Percentiles rank a stretch among this genome's conserved stretches.
Conservation (phyloP, 2,797 vertebrate genomes). For the Enteromius fasciolatus region DNA sequence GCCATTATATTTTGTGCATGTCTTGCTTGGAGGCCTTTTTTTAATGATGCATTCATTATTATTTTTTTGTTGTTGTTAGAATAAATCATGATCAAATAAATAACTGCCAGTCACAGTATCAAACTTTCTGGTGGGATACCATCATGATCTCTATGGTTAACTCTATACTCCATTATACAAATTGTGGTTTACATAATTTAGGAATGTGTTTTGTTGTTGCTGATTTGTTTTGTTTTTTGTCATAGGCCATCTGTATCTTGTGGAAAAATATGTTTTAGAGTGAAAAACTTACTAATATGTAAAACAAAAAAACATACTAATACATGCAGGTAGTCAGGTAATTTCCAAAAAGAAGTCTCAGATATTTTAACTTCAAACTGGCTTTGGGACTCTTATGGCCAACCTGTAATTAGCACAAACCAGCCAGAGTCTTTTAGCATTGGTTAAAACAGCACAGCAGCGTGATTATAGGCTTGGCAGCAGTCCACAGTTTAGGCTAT, state of each 20-base stretch:
- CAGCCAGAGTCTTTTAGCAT: neutral
- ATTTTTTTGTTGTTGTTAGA: neutral
- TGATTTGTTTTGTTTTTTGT: too few species aligned
- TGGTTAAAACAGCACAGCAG: neutral
- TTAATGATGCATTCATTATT: neutral
- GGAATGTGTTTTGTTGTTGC: neutral
- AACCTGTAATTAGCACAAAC: constrained; percentile 14
- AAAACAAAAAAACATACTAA: neutral
- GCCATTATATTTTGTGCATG: neutral
- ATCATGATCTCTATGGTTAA: neutral
- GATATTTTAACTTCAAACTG: neutral
- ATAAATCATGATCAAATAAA: neutral
- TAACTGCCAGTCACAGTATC: neutral
- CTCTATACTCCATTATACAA: neutral
- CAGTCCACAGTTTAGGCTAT: neutral
- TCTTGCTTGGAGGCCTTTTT: neutral
- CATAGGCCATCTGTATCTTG: neutral
- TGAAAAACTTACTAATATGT: neutral
- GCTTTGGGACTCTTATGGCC: neutral
- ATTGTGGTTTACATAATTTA: neutral
- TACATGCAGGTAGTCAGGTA: neutral
- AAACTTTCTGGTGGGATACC: neutral
- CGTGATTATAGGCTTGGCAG: neutral
- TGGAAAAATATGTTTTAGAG: neutral
- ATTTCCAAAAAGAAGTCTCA: neutral